Base-by-base conservation (phyloP, 2,888 invertebrate genomes). In the Cecidostiba fungosa region DNA sequence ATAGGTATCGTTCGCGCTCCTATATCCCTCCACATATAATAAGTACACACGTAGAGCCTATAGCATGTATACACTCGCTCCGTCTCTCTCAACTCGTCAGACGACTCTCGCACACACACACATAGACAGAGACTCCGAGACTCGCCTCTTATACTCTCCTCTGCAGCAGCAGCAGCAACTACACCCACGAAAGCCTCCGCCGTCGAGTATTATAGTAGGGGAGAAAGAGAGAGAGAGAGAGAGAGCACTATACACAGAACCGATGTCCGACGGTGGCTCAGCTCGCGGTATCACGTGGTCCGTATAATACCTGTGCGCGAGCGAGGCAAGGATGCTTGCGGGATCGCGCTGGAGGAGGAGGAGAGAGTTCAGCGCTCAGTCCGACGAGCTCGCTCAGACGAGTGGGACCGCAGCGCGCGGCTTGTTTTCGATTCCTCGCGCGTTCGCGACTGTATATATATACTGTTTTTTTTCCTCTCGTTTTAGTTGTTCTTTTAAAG, bases 261-360 rank as follows among this genome's bases (percentile, higher is more conserved):
- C 91, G 91, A 90, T 90, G 89, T 88, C 87, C 88, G 89, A 89
- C 79, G 47, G 85, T 85, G 91, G 82, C 70, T 92, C 72, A 10
- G 43, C 39, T 19, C 39, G 23, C 72, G 72, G 43, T 43, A 43
- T 93, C 93, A 93, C 93, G 93, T 93, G 93, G 92, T 90, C 85
- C 87, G 54, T 59, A 59, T 59, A 59, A 59, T 59, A 59, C 54
- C 54, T 59, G 54, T 23, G 54, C 85, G 89, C 39, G 70, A 72
- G 69, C 47, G 72, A 72, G 36, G 69, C 89, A 91, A 92, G 91
- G 92, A 92, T 92, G 92, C 91, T 91, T 90, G 91, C 88, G 90
- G 90, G 91, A 91, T 90, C 77, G 72, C 50, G 43, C 50, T 26
- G 32, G 32, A 66, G 91, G 91, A 69, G 80, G 69, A 69, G 32